A percentile compares a stretch with the other conserved stretches of the same genome.
Conservation (phyloP, 2,113 vertebrate species). For the Amphiprion ocellaris region DNA sequence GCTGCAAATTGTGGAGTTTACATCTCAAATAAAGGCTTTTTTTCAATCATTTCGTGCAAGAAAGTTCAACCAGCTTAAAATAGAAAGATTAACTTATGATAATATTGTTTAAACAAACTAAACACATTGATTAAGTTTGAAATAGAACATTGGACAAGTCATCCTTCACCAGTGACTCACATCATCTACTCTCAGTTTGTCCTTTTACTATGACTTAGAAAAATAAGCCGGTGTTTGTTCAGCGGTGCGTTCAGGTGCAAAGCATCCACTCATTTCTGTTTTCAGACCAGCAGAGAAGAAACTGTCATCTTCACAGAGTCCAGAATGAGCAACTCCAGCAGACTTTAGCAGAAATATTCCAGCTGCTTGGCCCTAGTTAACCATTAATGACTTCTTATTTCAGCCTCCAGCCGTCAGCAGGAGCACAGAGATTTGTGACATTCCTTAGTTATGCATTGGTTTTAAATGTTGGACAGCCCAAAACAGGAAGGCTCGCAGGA, state of each 20-base stretch:
- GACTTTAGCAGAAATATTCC: constrained; percentile 7
- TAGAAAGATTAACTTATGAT: background rate
- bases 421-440: constrained; percentile 42
- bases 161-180: background rate
- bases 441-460: constrained; percentile 35
- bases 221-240: constrained; percentile 30
- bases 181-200: background rate
- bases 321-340: background rate
- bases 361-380: constrained; percentile 15
- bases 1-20: background rate
- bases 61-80: background rate
- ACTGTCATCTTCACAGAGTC: constrained; percentile 14
- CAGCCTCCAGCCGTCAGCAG: constrained; percentile 21
- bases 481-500: constrained; percentile 12
- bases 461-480: constrained; percentile 27
- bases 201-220: background rate
- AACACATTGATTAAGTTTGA: too few species aligned
- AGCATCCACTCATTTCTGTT: background rate
- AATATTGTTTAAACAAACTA: too few species aligned
- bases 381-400: constrained; percentile 53
- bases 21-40: background rate
- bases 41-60: background rate
- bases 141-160: too few species aligned
- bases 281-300: constrained; percentile 20
- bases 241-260: constrained; percentile 14